Evolutionary conservation across 1,140 invertebrate species (phyloP), one percentile per base, ranked within the genome.

Genomic region (Brachionus calyciflorus): DNA sequence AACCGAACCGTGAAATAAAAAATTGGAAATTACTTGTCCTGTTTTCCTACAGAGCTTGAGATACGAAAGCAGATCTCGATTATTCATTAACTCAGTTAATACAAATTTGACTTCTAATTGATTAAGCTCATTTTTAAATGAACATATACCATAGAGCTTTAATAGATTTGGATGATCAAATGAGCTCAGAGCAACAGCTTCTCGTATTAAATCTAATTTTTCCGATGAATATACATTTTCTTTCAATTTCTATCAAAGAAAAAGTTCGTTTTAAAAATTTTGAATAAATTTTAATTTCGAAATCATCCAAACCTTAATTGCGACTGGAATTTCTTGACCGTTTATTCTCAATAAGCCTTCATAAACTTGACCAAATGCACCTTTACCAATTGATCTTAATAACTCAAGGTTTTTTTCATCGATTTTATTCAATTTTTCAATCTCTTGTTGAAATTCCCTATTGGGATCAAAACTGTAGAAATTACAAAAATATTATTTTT

Each of bases 111-210:
- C 17, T 51, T 73, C 69, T 41, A 48, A n/a, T 40, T 76, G 19
- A 24, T 65, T 19, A 12, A 14, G 10, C 24, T 41, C 37, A 44
- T 44, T 55, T 41, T 33, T 46, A 4, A 5, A 12, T 40, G 19
- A 1, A 24, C 73, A 76, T 17, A 76, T 37, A 9, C 73, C 73
- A 19, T 37, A 57, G 14, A 76, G 57, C 30, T 60, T 46, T 2
- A 76, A 5, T n/a, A 76, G n/a, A 76, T 76, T 55, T 9, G 49
- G 33, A 57, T 76, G 73, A 76, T 48, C 28, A 28, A 76, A 57
- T 30, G 40, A 40, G 28, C 57, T 76, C 21, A 76, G 40, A 7
- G 49, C 37, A 3, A 76, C 19, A 24, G 73, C 73, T 60, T 76
- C 73, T 76, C 57, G 55, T 17, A 76, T n/a, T 12, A 76, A 57